Evolutionary conservation across 2,888 invertebrate species (phyloP), one percentile per base, ranked within the genome.

Genomic region (Ernsta delagoae): DNA sequence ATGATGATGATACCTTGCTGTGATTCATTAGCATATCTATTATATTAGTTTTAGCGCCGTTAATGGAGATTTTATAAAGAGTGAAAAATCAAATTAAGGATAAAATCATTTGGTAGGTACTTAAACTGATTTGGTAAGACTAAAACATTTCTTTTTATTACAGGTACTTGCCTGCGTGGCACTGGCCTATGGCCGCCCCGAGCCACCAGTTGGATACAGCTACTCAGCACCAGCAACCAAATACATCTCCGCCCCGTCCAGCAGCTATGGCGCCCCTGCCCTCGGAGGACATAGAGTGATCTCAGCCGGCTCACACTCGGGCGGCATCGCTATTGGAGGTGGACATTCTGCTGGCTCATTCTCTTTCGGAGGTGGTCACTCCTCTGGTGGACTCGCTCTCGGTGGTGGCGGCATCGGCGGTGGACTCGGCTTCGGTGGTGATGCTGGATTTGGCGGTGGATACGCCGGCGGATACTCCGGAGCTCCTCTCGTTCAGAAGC

Each of bases 401-500:
- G 73, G 77, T 24, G 78, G 82, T 7, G 77, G 79, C 34, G 75
- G 79, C 61, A 41, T 74, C 60, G 74, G 77, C 59, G 75, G 79
- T 12, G 76, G 79, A 61, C 84, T 87, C 12, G 79, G 81, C 59
- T 81, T 87, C 71, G 83, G 87, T 6, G 88, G 88, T 65, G 89
- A 89, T 65, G 78, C 87, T 45, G 90, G 90, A 50, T 87, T 89
- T 75, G 83, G 84, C 12, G 90, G 92, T 50, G 91, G 92, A 69
- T 88, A 84, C 71, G 88, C 88, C 24, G 91, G 93, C 61, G 93
- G 94, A 24, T 90, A 85, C 77, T 90, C 90, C 56, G 92, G 93
- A 54, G 94, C 95, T 75, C 95, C 96, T 77, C 93, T 97, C 56
- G 96, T 97, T 75, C 97, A 97, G 85, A 97, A 97, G 83, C 97